A percentile compares a stretch with the other conserved stretches of the same genome.
These are phyloP conservation scores for Drosophila parvula DNA, from an alignment of 1,140 invertebrate species.

Conservation along the genomic window DNA sequence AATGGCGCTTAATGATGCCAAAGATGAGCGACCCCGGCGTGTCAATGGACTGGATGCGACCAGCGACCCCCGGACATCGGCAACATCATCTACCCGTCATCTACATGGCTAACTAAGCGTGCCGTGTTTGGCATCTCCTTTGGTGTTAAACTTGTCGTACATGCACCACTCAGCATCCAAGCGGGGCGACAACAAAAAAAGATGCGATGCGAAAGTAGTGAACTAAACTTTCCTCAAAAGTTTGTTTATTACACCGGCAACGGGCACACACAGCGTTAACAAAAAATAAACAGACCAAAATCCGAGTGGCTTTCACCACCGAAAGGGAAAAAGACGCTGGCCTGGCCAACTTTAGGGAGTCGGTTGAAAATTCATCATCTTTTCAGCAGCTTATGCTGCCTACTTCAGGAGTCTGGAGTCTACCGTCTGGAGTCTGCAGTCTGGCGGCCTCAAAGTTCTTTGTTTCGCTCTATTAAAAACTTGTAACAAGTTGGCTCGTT, in stretches of 20 bases:
- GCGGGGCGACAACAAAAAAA: conserved; percentile 19
- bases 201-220: conserved; percentile 54
- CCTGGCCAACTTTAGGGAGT: conserved; percentile 56
- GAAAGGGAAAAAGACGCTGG: background rate
- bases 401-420: conserved; percentile 30
- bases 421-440: conserved; percentile 12
- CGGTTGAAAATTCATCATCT: conserved; percentile 80
- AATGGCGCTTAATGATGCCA: conserved; percentile 79
- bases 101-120: conserved; percentile 83
- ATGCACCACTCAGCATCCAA: conserved; percentile 42
- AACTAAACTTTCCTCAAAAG: conserved; percentile 79
- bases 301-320: conserved; percentile 51
- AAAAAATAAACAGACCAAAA: conserved; percentile 30
- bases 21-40: conserved; percentile 74
- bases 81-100: conserved; percentile 49
- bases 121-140: conserved; percentile 71
- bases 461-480: conserved; percentile 79
- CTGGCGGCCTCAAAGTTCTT: conserved; percentile 36
- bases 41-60: conserved; percentile 59
- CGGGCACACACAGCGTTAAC: conserved; percentile 35
- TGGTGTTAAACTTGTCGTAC: conserved; percentile 76
- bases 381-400: conserved; percentile 76
- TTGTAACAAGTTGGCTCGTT: conserved; percentile 80
- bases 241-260: conserved; percentile 82
- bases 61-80: conserved; percentile 31